A percentile compares a stretch with the other conserved stretches of the same genome.
phyloP scores from a whole-genome alignment of 2,888 invertebrate species.

The Agonum fuliginosum region DNA sequence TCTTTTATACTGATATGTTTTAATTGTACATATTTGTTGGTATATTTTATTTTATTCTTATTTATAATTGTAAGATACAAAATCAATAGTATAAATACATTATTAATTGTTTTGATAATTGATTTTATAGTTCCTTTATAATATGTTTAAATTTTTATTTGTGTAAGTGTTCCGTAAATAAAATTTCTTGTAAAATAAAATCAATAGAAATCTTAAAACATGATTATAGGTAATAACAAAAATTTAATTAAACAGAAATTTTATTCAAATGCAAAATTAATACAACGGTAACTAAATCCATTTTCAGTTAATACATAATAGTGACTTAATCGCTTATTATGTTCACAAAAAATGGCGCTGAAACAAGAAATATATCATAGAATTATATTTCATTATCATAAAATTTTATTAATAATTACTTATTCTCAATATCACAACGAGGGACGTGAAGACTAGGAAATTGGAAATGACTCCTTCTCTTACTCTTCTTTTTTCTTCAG shows the following conservation, averaged over 20 bases:
- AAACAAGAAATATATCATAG: constrained; percentile 32
- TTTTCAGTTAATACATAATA: neutral
- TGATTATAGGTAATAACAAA: neutral
- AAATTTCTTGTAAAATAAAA: neutral
- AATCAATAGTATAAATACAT: constrained; percentile 47
- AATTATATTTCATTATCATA: neutral
- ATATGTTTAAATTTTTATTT: constrained; percentile 25
- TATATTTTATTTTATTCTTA: constrained; percentile 46
- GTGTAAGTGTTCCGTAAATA: constrained; percentile 13
- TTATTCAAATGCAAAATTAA: neutral
- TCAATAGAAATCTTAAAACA: neutral
- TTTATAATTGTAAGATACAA: constrained; percentile 51
- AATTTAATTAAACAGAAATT: constrained; percentile 2
- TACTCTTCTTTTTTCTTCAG: constrained; percentile 65
- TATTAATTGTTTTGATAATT: constrained; percentile 55
- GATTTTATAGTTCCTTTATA: constrained; percentile 47
- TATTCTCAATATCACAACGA: constrained; percentile 66
- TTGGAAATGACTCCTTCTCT: constrained; percentile 66
- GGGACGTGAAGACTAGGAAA: constrained; percentile 64
- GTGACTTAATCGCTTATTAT: constrained; percentile 32
- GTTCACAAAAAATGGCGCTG: constrained; percentile 53
- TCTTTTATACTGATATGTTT: constrained; percentile 51
- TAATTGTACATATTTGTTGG: constrained; percentile 54
- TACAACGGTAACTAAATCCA: constrained; percentile 1
- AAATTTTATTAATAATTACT: constrained; percentile 62